A percentile compares a stretch with the other conserved stretches of the same genome.
Evolutionary conservation across 2,113 vertebrate species (phyloP).

Genomic region (Campylomormyrus tamandua): DNA sequence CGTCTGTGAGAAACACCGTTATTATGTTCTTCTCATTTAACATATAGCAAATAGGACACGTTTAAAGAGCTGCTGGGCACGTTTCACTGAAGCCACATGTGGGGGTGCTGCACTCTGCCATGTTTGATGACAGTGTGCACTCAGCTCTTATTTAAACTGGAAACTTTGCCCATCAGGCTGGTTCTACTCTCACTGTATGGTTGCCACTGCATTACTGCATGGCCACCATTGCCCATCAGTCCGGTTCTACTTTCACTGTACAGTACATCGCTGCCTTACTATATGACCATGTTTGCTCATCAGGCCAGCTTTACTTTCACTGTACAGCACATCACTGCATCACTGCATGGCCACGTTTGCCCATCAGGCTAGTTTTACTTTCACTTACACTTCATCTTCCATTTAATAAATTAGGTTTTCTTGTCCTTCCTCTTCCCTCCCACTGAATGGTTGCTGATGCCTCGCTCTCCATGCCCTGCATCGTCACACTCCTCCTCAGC

Average conservation of each 20-base stretch:
- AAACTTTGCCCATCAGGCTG: background rate
- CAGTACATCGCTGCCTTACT: background rate
- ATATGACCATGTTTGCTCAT: background rate
- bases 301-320: background rate
- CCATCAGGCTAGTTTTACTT: background rate
- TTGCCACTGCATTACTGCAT: background rate
- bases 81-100: background rate
- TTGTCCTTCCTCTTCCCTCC: slow-evolving; percentile 16
- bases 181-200: background rate
- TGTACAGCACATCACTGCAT: background rate
- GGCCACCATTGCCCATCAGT: background rate
- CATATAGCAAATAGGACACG: background rate
- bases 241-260: background rate
- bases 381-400: slow-evolving; percentile 6
- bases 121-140: background rate
- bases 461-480: background rate
- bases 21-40: background rate
- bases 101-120: background rate
- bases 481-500: slow-evolving; percentile 45
- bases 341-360: background rate
- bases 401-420: slow-evolving; percentile 38
- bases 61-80: background rate
- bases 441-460: slow-evolving; percentile 15
- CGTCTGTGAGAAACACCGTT: background rate
- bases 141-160: background rate